Evolutionary conservation across 2,797 vertebrate genomes (phyloP).

Genomic region (Urosaurus nigricauda): DNA sequence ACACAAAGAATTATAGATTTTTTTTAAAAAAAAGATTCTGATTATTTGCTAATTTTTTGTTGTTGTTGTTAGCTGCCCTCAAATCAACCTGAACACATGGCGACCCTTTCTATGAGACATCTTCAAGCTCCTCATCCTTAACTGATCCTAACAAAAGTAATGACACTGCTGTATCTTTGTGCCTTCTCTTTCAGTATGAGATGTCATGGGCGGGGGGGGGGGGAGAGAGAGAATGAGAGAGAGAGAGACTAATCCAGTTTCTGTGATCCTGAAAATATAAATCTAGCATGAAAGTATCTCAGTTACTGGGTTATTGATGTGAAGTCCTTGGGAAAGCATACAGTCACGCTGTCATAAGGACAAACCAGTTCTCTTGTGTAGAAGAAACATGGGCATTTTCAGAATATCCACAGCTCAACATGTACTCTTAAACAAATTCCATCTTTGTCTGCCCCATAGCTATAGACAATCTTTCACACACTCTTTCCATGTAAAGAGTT

Average conservation of each 20-base stretch:
- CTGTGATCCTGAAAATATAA: neutral
- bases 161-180: neutral
- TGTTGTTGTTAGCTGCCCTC: no score
- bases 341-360: neutral
- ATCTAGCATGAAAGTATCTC: neutral
- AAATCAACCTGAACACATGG: no score
- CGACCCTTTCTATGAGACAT: no score
- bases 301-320: slow-evolving; percentile 32
- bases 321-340: slow-evolving; percentile 29
- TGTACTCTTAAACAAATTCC: neutral
- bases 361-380: neutral
- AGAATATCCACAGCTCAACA: neutral
- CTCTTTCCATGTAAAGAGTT: neutral
- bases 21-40: neutral
- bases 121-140: no score
- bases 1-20: neutral
- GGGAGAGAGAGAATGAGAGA: no score
- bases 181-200: neutral
- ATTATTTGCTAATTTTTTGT: neutral
- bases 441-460: neutral
- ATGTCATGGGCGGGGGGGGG: no score
- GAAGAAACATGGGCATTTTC: neutral
- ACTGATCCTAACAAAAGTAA: neutral
- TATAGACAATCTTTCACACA: neutral
- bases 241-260: neutral